These are phyloP conservation scores for Drosophila ambigua DNA, from an alignment of 1,140 invertebrate genomes.

Conservation along the genomic window DNA sequence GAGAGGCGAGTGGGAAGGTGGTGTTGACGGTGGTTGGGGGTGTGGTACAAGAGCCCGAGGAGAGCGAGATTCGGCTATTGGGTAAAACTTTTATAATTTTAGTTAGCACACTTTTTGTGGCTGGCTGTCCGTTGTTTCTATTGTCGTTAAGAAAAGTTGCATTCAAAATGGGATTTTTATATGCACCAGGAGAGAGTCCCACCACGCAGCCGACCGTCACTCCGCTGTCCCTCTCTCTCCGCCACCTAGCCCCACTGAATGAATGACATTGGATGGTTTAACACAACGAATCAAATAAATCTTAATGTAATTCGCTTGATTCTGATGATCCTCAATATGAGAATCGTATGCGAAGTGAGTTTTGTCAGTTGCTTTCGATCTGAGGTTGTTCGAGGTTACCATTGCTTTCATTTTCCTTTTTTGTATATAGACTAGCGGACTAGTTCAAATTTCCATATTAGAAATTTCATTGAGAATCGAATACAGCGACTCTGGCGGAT, in stretches of 20 bases:
- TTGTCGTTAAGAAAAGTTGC: slow-evolving; percentile 33
- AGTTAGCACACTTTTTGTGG: slow-evolving; percentile 47
- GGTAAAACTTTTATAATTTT: slow-evolving; percentile 62
- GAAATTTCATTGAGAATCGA: too few relatives aligned
- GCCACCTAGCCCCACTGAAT: too few relatives aligned
- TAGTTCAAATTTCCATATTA: too few relatives aligned
- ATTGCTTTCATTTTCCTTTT: too few relatives aligned
- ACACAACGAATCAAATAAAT: background rate
- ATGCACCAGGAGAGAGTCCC: slow-evolving; percentile 24
- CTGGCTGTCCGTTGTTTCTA: background rate
- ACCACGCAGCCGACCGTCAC: background rate
- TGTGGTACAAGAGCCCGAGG: background rate
- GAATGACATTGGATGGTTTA: too few relatives aligned
- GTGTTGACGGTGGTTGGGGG: background rate
- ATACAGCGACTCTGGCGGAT: too few relatives aligned
- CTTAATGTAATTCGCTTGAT: too few relatives aligned
- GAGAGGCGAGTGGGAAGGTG: background rate
- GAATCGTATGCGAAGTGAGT: too few relatives aligned
- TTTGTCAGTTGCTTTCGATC: too few relatives aligned
- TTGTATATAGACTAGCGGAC: too few relatives aligned
- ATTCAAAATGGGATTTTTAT: slow-evolving; percentile 63
- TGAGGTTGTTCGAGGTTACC: too few relatives aligned
- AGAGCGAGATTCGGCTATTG: background rate
- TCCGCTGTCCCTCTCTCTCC: background rate
- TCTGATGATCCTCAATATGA: too few relatives aligned